Evolutionary conservation across 1,140 invertebrate species (phyloP).

Genomic region (Neodiprion pinetum): DNA sequence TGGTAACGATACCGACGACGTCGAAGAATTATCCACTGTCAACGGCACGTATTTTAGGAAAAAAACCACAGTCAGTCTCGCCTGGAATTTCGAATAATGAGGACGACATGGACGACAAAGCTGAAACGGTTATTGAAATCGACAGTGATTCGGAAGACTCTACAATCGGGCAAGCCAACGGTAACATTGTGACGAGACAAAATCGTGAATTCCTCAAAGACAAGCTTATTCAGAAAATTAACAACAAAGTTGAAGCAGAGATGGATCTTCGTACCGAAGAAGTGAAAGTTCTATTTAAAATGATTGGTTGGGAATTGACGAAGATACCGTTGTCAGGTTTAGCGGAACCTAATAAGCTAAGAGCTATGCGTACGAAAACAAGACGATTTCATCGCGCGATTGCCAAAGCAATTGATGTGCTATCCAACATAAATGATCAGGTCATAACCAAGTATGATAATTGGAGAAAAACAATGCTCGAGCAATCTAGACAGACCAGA

Average conservation of each 20-base stretch:
- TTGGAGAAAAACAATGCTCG: conserved; percentile 31
- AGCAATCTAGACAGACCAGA: conserved; percentile 8
- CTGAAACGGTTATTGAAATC: conserved; percentile 49
- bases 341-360: background rate
- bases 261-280: background rate
- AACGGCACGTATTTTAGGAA: conserved; percentile 14
- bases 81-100: background rate
- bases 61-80: background rate
- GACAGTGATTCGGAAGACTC: conserved; percentile 47
- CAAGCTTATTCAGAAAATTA: background rate
- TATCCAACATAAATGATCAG: conserved; percentile 46
- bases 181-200: background rate
- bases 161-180: background rate
- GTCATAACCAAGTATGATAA: conserved; percentile 35
- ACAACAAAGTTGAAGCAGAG: conserved; percentile 1
- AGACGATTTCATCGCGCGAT: conserved; percentile 37
- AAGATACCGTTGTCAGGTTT: background rate
- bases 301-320: background rate
- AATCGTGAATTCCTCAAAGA: background rate
- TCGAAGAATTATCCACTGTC: background rate
- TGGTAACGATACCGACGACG: background rate
- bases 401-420: conserved; percentile 34
- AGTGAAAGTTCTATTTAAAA: background rate
- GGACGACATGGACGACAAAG: background rate
- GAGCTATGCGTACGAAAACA: background rate